phyloP scores from a whole-genome alignment of 2,888 invertebrate genomes.

The Drosophila pseudotakahashii region DNA sequence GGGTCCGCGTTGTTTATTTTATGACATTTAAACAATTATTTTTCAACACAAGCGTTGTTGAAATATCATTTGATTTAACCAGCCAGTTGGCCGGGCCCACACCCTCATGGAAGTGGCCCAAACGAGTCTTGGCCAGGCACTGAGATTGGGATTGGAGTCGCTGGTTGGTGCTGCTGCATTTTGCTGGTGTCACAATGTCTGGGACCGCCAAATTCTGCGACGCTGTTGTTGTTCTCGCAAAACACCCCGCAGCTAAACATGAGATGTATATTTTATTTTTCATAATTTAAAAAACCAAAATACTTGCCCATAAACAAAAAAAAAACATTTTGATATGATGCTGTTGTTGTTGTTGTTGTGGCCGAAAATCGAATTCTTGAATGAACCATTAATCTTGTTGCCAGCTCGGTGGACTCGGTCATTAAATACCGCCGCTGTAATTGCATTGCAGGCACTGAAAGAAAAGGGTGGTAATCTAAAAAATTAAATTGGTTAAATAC shows the following conservation, averaged over 20 bases:
- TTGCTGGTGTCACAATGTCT: constrained; percentile 78
- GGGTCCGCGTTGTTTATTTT: constrained; percentile 55
- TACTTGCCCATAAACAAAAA: constrained; percentile 42
- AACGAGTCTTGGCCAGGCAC: constrained; percentile 38
- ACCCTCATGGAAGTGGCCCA: constrained; percentile 41
- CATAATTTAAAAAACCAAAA: constrained; percentile 30
- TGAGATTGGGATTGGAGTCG: constrained; percentile 60
- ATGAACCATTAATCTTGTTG: constrained; percentile 80
- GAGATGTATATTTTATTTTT: constrained; percentile 50
- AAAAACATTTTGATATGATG: constrained; percentile 63
- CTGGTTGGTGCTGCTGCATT: constrained; percentile 23
- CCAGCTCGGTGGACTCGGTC: constrained; percentile 63
- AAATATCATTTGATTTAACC: constrained; percentile 65
- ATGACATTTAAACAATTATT: constrained; percentile 80
- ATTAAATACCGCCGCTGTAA: constrained; percentile 75
- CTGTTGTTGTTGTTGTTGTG: constrained; percentile 61
- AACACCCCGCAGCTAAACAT: constrained; percentile 58
- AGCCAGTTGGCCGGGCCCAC: constrained; percentile 40
- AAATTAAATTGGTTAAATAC: too few relatives aligned
- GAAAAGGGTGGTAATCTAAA: neutral
- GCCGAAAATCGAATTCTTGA: constrained; percentile 79
- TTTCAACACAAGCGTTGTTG: constrained; percentile 62
- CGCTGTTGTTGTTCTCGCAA: constrained; percentile 57
- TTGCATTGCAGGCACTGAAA: constrained; percentile 57
- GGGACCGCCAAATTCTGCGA: constrained; percentile 57